These are phyloP conservation scores for Harpalus rufipes DNA, from an alignment of 2,888 invertebrate genomes.

Conservation along the genomic window DNA sequence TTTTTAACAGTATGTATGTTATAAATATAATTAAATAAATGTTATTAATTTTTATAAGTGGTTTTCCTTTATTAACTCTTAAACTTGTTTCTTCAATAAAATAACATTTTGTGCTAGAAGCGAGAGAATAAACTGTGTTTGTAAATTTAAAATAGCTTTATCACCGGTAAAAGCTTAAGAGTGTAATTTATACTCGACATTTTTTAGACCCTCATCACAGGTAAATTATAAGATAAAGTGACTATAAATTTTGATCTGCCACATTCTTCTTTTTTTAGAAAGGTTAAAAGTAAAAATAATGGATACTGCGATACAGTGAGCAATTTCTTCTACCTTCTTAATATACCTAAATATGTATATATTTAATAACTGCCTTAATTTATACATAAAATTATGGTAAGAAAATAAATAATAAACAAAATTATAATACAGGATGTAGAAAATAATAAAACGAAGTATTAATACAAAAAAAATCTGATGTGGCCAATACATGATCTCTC, in stretches of 20 bases:
- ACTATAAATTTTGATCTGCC: slow-evolving; percentile 44
- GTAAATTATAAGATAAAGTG: slow-evolving; percentile 39
- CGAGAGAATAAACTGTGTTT: background rate
- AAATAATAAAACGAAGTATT: too few relatives aligned
- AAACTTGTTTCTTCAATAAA: too few relatives aligned
- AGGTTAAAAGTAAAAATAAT: slow-evolving; percentile 25
- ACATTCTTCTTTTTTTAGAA: slow-evolving; percentile 7
- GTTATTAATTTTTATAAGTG: too few relatives aligned
- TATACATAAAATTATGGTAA: background rate
- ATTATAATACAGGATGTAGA: too few relatives aligned
- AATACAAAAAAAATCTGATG: too few relatives aligned
- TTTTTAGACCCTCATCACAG: slow-evolving; percentile 49
- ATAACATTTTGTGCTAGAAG: too few relatives aligned
- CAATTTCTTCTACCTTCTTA: background rate
- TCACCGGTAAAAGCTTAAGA: slow-evolving; percentile 23
- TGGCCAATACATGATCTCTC: too few relatives aligned
- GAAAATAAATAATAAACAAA: background rate
- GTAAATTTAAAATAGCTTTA: slow-evolving; percentile 30
- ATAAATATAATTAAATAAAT: too few relatives aligned
- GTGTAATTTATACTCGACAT: slow-evolving; percentile 48
- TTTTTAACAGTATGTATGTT: too few relatives aligned
- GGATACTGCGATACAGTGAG: background rate
- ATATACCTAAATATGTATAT: too few relatives aligned
- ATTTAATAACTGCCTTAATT: background rate
- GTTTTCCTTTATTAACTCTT: too few relatives aligned